A percentile compares a stretch with the other conserved stretches of the same genome.
These are phyloP conservation scores for Tetranychus cinnabarinus DNA, from an alignment of 1,140 invertebrate genomes.

Conservation along the genomic window DNA sequence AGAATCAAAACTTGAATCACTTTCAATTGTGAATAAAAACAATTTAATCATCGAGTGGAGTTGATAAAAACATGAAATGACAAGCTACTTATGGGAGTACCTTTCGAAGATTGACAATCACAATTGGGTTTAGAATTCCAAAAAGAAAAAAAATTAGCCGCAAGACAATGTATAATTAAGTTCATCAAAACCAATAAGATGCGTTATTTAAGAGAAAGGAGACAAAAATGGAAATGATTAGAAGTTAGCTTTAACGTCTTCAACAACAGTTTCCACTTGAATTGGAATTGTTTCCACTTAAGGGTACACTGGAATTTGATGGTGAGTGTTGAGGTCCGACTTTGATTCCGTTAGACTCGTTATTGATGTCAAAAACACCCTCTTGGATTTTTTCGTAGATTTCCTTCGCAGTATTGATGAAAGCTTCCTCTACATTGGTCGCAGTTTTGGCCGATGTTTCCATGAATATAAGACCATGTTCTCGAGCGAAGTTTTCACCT, in stretches of 20 bases:
- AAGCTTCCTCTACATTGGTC: slow-evolving; percentile 97
- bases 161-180: too few relatives aligned
- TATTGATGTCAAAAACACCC: slow-evolving; percentile 98
- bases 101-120: too few relatives aligned
- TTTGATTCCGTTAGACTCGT: slow-evolving; percentile 99
- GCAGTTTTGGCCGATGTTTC: slow-evolving; percentile 99
- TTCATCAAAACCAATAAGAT: too few relatives aligned
- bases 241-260: background rate
- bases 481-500: slow-evolving; percentile 92
- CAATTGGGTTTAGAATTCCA: too few relatives aligned
- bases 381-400: slow-evolving; percentile 99
- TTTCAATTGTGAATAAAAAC: too few relatives aligned
- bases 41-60: too few relatives aligned
- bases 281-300: background rate
- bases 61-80: too few relatives aligned
- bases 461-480: slow-evolving; percentile 98
- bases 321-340: slow-evolving; percentile 94
- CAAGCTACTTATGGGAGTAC: too few relatives aligned
- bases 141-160: too few relatives aligned
- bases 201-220: too few relatives aligned
- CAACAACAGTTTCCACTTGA: background rate
- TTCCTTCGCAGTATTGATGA: slow-evolving; percentile 98
- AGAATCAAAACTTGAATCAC: too few relatives aligned
- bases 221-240: too few relatives aligned
- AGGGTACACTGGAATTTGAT: slow-evolving; percentile 39